These are phyloP conservation scores for Parasteatoda lunata DNA, from an alignment of 2,888 invertebrate genomes.

Conservation along the genomic window DNA sequence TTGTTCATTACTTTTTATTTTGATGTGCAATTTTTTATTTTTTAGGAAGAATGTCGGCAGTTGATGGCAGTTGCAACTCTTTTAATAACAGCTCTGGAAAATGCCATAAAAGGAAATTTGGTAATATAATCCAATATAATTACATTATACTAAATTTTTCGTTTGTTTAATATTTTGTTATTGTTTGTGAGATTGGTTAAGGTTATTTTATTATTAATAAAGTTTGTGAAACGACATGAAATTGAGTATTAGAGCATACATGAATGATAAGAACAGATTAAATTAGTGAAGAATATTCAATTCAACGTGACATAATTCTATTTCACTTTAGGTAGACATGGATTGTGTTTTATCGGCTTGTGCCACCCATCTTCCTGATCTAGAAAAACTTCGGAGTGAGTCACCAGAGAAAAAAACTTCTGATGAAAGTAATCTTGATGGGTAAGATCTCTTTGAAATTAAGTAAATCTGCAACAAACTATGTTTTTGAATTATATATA, in stretches of 20 bases:
- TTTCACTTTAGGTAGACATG: conserved; percentile 59
- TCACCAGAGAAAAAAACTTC: conserved; percentile 7
- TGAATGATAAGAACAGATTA: too few relatives aligned
- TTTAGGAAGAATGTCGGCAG: conserved; percentile 76
- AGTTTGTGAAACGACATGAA: too few relatives aligned
- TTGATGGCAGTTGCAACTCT: conserved; percentile 78
- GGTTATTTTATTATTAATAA: too few relatives aligned
- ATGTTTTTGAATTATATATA: background rate
- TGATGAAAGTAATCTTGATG: background rate
- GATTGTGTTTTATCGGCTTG: conserved; percentile 65
- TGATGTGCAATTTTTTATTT: background rate
- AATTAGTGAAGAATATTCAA: too few relatives aligned
- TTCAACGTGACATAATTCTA: too few relatives aligned
- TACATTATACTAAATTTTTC: too few relatives aligned
- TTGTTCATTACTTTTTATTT: too few relatives aligned
- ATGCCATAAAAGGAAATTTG: conserved; percentile 77
- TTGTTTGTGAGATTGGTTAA: too few relatives aligned
- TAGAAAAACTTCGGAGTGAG: conserved; percentile 73
- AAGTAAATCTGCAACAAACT: background rate
- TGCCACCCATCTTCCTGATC: conserved; percentile 69
- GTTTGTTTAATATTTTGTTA: too few relatives aligned
- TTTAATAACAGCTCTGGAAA: conserved; percentile 79
- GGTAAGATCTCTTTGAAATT: background rate
- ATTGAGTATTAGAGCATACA: too few relatives aligned
- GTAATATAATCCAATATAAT: conserved; percentile 71